These are phyloP conservation scores for Ecliptopera silaceata DNA, from an alignment of 2,888 invertebrate genomes.

Conservation along the genomic window DNA sequence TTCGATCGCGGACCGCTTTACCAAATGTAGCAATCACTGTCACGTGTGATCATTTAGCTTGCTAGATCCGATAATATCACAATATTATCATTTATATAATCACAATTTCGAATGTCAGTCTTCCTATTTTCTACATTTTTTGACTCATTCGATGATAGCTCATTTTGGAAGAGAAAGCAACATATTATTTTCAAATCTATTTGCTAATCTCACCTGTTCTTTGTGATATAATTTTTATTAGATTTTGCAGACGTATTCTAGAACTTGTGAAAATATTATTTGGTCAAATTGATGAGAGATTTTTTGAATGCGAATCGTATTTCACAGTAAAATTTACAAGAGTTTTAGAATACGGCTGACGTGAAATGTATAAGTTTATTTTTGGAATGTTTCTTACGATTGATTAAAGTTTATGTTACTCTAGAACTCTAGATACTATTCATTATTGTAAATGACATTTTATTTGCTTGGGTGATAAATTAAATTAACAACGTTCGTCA, in stretches of 20 bases:
- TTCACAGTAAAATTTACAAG: background rate
- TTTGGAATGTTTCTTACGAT: conserved; percentile 36
- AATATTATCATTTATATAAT: too few species aligned
- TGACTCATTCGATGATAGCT: conserved; percentile 7
- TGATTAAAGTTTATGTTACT: conserved; percentile 32
- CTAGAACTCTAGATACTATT: conserved; percentile 21
- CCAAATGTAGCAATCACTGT: conserved; percentile 14
- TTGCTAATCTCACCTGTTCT: conserved; percentile 56
- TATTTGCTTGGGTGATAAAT: conserved; percentile 24
- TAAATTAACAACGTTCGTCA: background rate
- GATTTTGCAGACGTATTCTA: conserved; percentile 13
- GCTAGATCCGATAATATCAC: conserved; percentile 49
- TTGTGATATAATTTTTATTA: conserved; percentile 55
- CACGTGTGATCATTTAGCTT: conserved; percentile 30
- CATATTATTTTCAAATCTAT: conserved; percentile 40
- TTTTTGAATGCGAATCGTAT: too few species aligned
- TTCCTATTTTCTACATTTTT: background rate
- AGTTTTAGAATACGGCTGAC: conserved; percentile 2
- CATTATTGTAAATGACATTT: conserved; percentile 27
- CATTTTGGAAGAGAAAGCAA: conserved; percentile 14
- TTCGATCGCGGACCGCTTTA: background rate
- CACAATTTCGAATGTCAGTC: background rate
- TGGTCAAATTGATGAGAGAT: too few species aligned
- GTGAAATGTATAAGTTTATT: conserved; percentile 33
- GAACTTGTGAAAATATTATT: background rate